Percentiles rank a stretch among this genome's conserved stretches.
Conservation (phyloP, 1,140 invertebrate genomes). For the Trichonephila clavipes region DNA sequence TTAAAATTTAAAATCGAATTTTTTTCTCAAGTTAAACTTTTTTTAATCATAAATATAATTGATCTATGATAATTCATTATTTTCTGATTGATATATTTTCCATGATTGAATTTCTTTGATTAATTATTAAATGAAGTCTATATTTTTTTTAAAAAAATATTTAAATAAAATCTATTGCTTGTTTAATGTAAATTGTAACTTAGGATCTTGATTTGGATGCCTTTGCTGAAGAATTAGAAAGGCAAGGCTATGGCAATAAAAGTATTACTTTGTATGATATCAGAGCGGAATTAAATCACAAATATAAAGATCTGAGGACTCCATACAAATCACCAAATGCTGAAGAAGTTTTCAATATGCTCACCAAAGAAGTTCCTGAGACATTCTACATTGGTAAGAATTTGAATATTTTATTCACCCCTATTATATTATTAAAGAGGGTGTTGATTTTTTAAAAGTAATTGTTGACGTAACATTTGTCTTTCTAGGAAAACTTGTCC, state of each 20-base stretch:
- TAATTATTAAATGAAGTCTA: too few species aligned
- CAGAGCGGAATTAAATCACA: conserved; percentile 94
- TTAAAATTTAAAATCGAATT: too few species aligned
- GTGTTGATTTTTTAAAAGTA: background rate
- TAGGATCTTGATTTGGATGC: conserved; percentile 97
- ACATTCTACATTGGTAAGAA: conserved; percentile 96
- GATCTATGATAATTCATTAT: too few species aligned
- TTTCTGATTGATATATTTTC: too few species aligned
- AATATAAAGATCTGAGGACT: conserved; percentile 96
- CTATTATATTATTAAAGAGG: background rate
- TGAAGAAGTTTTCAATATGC: conserved; percentile 95
- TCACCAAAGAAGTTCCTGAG: conserved; percentile 97
- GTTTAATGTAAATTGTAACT: too few species aligned
- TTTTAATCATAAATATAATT: too few species aligned
- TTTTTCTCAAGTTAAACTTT: too few species aligned
- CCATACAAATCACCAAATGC: conserved; percentile 89
- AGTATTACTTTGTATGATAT: conserved; percentile 99
- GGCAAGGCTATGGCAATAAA: conserved; percentile 98
- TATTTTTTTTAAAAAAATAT: too few species aligned
- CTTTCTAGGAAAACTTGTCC: conserved; percentile 82
- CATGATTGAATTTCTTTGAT: too few species aligned
- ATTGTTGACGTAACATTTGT: conserved; percentile 82
- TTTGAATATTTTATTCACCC: background rate
- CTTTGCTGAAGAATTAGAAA: conserved; percentile 97
- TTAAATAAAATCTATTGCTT: too few species aligned